Percentiles rank a stretch among this genome's conserved stretches.
phyloP scores from a whole-genome alignment of 2,888 invertebrate species.

The Apodemia mormo region DNA sequence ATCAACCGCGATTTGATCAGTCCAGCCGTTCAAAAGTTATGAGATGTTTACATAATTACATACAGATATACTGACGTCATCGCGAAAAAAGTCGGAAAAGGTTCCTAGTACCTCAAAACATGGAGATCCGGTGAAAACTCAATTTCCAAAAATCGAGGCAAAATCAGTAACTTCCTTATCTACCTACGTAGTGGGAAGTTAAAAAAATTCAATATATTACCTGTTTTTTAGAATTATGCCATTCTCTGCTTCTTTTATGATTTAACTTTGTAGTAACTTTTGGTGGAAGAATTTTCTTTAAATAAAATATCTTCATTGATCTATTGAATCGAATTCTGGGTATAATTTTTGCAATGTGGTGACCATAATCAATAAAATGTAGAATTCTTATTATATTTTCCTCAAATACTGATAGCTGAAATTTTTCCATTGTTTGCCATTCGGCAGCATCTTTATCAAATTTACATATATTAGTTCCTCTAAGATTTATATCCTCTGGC shows the following conservation, averaged over 20 bases:
- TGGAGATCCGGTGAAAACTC: no score
- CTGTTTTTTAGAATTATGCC: constrained; percentile 70
- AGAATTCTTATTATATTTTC: constrained; percentile 88
- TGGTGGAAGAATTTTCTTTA: constrained; percentile 58
- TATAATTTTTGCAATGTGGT: constrained; percentile 84
- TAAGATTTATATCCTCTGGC: constrained; percentile 88
- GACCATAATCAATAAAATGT: constrained; percentile 91
- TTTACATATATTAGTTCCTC: constrained; percentile 86
- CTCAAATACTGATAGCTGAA: constrained; percentile 82
- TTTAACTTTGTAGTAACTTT: constrained; percentile 64
- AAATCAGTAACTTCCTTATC: no score
- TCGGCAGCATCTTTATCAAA: constrained; percentile 85
- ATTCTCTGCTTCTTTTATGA: constrained; percentile 68
- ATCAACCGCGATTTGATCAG: no score
- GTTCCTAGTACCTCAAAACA: no score
- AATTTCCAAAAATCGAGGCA: no score
- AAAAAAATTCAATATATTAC: constrained; percentile 43
- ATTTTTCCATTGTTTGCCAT: constrained; percentile 84
- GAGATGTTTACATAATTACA: no score
- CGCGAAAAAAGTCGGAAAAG: no score
- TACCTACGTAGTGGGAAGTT: no score
- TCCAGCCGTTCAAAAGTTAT: no score
- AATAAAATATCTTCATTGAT: constrained; percentile 68
- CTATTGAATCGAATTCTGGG: constrained; percentile 86
- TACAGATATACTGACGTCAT: no score